Evolutionary conservation across 2,888 invertebrate species (phyloP).

Genomic region (Zeuzera pyrina): DNA sequence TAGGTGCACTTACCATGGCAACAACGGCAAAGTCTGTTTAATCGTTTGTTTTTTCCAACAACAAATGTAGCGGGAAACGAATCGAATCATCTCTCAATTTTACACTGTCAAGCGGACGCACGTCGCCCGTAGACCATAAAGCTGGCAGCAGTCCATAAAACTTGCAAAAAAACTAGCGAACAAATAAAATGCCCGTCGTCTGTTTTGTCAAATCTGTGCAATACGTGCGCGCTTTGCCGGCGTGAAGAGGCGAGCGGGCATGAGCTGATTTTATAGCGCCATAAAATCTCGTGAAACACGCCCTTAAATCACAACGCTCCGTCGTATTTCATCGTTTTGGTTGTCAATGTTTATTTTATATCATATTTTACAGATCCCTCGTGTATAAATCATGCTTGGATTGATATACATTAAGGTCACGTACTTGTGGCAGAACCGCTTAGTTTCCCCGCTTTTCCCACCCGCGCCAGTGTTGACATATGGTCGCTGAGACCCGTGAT

Average conservation of each 20-base stretch:
- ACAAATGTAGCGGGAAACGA: no score
- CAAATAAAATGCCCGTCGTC: constrained; percentile 68
- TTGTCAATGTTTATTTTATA: constrained; percentile 74
- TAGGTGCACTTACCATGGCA: no score
- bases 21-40: no score
- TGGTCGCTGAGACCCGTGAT: constrained; percentile 27
- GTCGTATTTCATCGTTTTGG: constrained; percentile 72
- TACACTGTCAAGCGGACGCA: constrained; percentile 45
- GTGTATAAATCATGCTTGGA: constrained; percentile 64
- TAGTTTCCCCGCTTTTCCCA: constrained; percentile 41
- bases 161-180: constrained; percentile 53
- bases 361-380: constrained; percentile 71
- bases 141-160: constrained; percentile 67
- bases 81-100: no score
- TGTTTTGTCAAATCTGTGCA: constrained; percentile 71
- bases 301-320: constrained; percentile 68
- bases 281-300: constrained; percentile 70
- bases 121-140: constrained; percentile 56
- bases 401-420: constrained; percentile 73
- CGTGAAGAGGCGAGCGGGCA: constrained; percentile 28
- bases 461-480: constrained; percentile 37
- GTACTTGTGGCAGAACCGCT: constrained; percentile 63
- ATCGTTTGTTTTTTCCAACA: no score
- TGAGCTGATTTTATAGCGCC: constrained; percentile 69
- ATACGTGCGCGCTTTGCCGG: constrained; percentile 47